These are phyloP conservation scores for Nasua narica DNA, from an alignment of 2,797 vertebrate species.

Conservation along the genomic window DNA sequence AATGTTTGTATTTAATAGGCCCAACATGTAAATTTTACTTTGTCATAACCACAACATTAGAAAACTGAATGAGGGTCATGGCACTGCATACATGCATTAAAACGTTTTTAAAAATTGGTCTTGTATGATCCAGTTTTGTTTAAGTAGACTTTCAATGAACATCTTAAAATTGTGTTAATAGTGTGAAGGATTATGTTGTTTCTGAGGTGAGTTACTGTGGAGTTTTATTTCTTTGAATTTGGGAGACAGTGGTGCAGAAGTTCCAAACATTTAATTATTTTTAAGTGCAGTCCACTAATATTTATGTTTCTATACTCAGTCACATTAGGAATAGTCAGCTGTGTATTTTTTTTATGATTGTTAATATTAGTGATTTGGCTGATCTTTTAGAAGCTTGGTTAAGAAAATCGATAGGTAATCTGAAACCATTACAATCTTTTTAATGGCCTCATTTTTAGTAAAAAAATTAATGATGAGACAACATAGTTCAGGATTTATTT, in stretches of 20 bases:
- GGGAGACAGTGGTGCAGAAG: neutral
- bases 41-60: neutral
- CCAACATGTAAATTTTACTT: neutral
- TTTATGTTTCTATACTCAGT: neutral
- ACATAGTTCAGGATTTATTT: neutral
- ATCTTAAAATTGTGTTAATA: neutral
- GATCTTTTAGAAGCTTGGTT: neutral
- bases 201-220: neutral
- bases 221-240: neutral
- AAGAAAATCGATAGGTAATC: neutral
- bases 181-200: neutral
- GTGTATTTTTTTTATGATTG: neutral
- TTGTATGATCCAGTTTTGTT: neutral
- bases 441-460: constrained; percentile 5
- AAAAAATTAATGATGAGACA: neutral
- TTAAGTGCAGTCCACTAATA: neutral
- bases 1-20: neutral
- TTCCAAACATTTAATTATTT: neutral
- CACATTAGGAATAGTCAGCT: neutral
- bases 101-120: neutral
- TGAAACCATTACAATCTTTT: neutral
- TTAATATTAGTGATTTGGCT: neutral
- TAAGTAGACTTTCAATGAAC: neutral
- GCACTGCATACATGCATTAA: neutral
- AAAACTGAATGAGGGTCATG: neutral